Conservation (phyloP, 2,797 vertebrate genomes). For the Mormyrops attenuatus region DNA sequence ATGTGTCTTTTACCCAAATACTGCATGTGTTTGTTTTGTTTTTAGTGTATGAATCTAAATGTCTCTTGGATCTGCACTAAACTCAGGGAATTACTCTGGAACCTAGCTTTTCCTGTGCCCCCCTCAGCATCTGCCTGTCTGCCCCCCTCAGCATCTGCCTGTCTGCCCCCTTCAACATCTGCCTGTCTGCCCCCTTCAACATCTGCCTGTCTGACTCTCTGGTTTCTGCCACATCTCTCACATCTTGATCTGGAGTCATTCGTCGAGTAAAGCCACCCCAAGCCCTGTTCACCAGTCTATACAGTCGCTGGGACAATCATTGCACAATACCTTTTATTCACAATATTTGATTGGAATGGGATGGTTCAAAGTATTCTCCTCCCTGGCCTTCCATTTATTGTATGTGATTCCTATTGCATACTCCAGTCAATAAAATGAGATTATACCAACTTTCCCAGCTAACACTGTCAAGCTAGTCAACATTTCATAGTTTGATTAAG, state of each 20-base stretch:
- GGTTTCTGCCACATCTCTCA: background rate
- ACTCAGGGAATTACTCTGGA: background rate
- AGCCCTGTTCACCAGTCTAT: background rate
- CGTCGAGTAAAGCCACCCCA: background rate
- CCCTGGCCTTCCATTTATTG: background rate
- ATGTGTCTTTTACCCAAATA: background rate
- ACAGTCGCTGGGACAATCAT: background rate
- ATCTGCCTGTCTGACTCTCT: background rate
- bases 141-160: too few relatives aligned
- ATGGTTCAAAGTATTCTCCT: background rate
- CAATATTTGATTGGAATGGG: background rate
- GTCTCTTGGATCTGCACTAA: background rate
- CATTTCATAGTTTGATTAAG: background rate
- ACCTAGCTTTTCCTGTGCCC: background rate
- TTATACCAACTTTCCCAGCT: background rate
- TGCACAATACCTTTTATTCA: background rate
- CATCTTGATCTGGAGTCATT: background rate
- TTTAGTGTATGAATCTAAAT: background rate
- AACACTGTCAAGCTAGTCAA: background rate
- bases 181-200: too few relatives aligned
- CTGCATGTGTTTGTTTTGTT: background rate
- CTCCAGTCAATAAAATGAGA: background rate
- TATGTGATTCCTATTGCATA: background rate
- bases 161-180: too few relatives aligned
- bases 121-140: background rate